Percentiles rank a stretch among this genome's conserved stretches.
phyloP scores from a whole-genome alignment of 2,797 vertebrate genomes.

The Spizella passerina region DNA sequence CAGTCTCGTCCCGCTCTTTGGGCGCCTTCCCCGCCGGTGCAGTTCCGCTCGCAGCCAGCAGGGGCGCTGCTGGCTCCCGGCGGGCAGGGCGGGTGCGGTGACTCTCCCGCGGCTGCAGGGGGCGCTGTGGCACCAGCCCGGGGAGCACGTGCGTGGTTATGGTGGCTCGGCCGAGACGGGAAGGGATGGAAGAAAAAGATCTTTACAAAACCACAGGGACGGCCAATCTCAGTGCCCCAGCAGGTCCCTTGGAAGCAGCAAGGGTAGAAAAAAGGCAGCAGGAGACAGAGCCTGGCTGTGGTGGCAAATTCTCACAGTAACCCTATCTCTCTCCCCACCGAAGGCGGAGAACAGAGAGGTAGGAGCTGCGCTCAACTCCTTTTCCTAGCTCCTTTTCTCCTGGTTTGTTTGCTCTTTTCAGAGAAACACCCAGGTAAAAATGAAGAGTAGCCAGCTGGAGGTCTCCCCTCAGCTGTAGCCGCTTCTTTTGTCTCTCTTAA shows the following conservation, averaged over 20 bases:
- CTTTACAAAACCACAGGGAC: not conserved
- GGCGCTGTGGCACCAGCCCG: accelerated
- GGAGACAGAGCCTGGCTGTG: not conserved
- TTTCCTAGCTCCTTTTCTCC: not conserved
- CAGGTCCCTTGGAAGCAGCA: not conserved
- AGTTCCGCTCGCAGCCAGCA: not conserved
- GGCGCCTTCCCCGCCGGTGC: accelerated
- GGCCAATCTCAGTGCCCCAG: accelerated
- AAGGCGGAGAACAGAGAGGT: not conserved
- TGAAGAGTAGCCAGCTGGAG: not conserved
- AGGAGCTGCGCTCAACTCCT: too few relatives aligned
- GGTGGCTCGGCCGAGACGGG: accelerated
- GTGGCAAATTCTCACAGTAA: accelerated
- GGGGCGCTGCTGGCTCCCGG: not conserved
- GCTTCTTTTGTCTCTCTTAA: not conserved
- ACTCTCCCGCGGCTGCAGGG: not conserved
- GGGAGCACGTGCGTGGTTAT: accelerated
- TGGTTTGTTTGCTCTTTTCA: not conserved
- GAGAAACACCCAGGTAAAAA: not conserved
- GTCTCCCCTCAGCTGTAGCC: not conserved
- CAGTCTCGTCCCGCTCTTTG: accelerated
- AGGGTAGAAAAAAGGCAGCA: not conserved
- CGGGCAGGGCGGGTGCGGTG: accelerated
- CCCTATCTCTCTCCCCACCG: accelerated
- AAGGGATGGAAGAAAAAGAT: not conserved